These are phyloP conservation scores for Apamea anceps DNA, from an alignment of 2,888 invertebrate species.

Conservation along the genomic window DNA sequence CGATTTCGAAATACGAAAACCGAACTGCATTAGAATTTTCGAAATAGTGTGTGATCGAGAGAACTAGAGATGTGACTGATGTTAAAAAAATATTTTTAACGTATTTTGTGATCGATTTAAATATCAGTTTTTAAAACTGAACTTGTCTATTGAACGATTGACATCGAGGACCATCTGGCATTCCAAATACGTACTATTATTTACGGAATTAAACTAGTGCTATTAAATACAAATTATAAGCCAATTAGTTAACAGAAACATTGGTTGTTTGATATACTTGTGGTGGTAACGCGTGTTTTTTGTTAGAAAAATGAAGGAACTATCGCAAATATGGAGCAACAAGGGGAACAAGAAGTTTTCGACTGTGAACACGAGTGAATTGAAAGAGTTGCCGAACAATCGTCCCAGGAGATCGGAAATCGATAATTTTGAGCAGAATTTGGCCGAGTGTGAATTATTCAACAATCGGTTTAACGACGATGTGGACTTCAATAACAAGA, in stretches of 20 bases:
- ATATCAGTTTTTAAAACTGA: constrained; percentile 4
- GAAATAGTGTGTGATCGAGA: constrained; percentile 16
- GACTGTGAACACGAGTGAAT: constrained; percentile 85
- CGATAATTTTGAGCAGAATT: constrained; percentile 80
- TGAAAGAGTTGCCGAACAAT: constrained; percentile 80
- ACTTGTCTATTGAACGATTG: constrained; percentile 33
- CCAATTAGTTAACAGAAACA: constrained; percentile 62
- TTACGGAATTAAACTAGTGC: constrained; percentile 59
- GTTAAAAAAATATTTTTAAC: background rate
- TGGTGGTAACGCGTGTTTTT: constrained; percentile 59
- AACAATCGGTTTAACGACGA: constrained; percentile 82
- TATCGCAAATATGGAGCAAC: constrained; percentile 90
- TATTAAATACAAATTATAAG: constrained; percentile 69
- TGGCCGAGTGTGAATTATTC: constrained; percentile 83
- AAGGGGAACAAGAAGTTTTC: constrained; percentile 90
- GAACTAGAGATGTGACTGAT: constrained; percentile 49
- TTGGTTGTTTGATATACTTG: constrained; percentile 35
- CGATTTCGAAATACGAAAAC: constrained; percentile 42
- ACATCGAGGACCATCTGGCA: constrained; percentile 53
- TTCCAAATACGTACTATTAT: constrained; percentile 39
- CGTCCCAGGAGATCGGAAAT: constrained; percentile 78
- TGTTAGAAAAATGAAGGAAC: constrained; percentile 90
- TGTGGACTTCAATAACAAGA: constrained; percentile 80
- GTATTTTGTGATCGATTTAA: background rate
- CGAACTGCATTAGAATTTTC: constrained; percentile 20